These are phyloP conservation scores for Manis javanica DNA, from an alignment of 2,797 vertebrate species.

Conservation along the genomic window DNA sequence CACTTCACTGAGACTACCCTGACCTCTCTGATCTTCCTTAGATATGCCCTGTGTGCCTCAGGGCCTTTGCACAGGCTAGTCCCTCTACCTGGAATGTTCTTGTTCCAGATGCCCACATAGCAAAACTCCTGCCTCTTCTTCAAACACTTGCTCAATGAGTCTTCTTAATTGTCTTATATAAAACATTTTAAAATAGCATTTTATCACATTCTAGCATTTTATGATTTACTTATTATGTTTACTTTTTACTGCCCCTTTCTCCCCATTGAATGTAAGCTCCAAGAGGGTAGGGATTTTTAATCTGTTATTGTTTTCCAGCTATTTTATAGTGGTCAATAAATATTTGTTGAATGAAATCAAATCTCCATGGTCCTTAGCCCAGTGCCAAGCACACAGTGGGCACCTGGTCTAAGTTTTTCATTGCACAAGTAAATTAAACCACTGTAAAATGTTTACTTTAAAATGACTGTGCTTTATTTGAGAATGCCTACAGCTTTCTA, in stretches of 20 bases:
- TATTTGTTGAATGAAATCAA: not conserved
- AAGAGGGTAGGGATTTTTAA: not conserved
- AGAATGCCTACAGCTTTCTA: not conserved
- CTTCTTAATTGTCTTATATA: not conserved
- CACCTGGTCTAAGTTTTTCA: not conserved
- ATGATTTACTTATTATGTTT: constrained; percentile 4
- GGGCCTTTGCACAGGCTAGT: not conserved
- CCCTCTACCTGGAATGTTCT: not conserved
- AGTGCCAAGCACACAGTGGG: not conserved
- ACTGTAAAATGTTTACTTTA: not conserved
- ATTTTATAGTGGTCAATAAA: not conserved
- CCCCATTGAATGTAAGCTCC: not conserved
- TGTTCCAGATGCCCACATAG: not conserved
- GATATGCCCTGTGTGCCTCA: not conserved
- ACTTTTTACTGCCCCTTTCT: not conserved
- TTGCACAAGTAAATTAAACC: not conserved
- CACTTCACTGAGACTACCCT: not conserved
- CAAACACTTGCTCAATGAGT: not conserved
- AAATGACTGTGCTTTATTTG: not conserved
- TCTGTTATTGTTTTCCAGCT: not conserved
- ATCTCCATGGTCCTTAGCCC: not conserved
- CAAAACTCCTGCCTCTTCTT: not conserved
- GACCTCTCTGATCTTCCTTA: not conserved
- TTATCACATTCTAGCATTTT: not conserved
- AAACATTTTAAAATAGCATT: not conserved